Base-by-base conservation (phyloP, 2,113 vertebrate species). In the Anser cygnoides region DNA sequence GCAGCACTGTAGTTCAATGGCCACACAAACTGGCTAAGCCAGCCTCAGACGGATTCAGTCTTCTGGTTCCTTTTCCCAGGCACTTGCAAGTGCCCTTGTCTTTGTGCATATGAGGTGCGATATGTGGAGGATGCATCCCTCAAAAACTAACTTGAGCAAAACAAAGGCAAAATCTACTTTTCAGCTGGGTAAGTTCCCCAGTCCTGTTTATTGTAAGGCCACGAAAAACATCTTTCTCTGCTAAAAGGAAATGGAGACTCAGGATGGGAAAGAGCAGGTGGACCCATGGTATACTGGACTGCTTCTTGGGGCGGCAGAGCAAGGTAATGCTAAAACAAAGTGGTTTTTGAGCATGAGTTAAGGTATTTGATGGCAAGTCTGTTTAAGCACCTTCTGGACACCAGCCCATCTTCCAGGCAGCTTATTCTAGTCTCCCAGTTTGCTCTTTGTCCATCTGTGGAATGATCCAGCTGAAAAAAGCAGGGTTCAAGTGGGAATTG, bases 81-180 rank as follows among this genome's bases (percentile, higher is more conserved):
- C 54, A 39, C 22, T 14, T 3, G 13, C 43, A 93, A 0, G 0
- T 0, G 0, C 21, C 20, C 71, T 92, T 6, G 10, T 4, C 37
- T 41, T 70, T 63, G 25, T 63, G 39, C 28, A 20, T 0, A 0
- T 54, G 50, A 33, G 17, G 21, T 81, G 41, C 81, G 92, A 84
- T 23, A 62, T 16, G 12, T 75, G 52, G 46, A 59, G 82, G 43
- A 52, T 39, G 6, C 28, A 68, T 90, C 52, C 37, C 49, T 55
- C 83, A 87, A 84, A 26, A 84, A 58, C 22, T 65, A 37, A 62
- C 39, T 46, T 43, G 39, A 74, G 39, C 17, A 73, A 89, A 92
- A 86, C 58, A 80, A 93, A 88, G 35, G 5, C 3, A 2, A 86
- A 86, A 62, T 77, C 26, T 77, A 0, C 65, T 89, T 95, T 80